Percentiles rank a stretch among this genome's conserved stretches.
These are phyloP conservation scores for Cephalotes varians DNA, from an alignment of 2,888 invertebrate genomes.

Conservation along the genomic window DNA sequence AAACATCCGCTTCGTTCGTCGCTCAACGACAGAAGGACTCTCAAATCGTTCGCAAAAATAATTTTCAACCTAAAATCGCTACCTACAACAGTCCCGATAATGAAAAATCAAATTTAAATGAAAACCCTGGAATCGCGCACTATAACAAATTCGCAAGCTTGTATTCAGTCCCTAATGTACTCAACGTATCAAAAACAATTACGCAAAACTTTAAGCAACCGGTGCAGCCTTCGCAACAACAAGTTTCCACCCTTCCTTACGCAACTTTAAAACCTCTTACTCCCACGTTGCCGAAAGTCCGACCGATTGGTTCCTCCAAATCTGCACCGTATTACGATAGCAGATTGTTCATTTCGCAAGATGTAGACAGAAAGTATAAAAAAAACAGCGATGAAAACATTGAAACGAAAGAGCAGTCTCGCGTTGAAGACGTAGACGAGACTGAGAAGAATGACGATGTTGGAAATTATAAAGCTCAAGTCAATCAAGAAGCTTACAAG, in stretches of 20 bases:
- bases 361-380: background rate
- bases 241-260: conserved; percentile 9
- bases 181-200: background rate
- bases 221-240: conserved; percentile 3
- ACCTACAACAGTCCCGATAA: background rate
- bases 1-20: background rate
- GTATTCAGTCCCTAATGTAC: conserved; percentile 4
- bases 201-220: conserved; percentile 1
- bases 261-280: conserved; percentile 15
- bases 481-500: background rate
- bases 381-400: background rate
- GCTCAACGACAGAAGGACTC: background rate
- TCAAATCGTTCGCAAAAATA: background rate
- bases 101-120: background rate
- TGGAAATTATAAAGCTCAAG: conserved; percentile 4
- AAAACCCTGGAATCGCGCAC: background rate
- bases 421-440: background rate
- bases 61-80: background rate
- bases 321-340: conserved; percentile 17
- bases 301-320: background rate
- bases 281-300: background rate
- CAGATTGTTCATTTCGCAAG: background rate
- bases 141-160: conserved; percentile 11
- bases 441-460: background rate
- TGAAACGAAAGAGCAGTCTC: background rate